These are phyloP conservation scores for Petrophora chlorosata DNA, from an alignment of 2,888 invertebrate species.

Conservation along the genomic window DNA sequence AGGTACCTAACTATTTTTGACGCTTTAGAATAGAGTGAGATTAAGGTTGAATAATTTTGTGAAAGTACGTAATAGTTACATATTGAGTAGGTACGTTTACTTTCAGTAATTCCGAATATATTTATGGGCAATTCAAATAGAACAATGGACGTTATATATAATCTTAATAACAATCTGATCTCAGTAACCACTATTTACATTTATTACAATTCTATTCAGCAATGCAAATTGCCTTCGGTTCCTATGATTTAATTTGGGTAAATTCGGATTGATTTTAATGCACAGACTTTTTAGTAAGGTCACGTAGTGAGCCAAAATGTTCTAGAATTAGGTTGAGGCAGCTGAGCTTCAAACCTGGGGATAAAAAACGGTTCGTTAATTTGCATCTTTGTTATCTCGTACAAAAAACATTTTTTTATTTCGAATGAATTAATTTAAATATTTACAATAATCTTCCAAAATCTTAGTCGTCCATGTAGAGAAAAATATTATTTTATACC, in stretches of 20 bases:
- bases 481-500: no score
- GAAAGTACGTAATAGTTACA: background rate
- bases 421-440: no score
- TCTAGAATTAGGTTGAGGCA: constrained; percentile 1
- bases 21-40: constrained; percentile 4
- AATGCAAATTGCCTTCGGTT: constrained; percentile 60
- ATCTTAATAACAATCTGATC: constrained; percentile 6
- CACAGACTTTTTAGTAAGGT: constrained; percentile 41
- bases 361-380: no score
- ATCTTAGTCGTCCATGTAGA: no score
- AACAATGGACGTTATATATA: constrained; percentile 2
- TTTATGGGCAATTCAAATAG: background rate
- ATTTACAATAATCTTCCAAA: no score
- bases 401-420: no score
- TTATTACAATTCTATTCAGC: constrained; percentile 41
- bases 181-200: constrained; percentile 12
- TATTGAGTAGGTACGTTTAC: background rate
- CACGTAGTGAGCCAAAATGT: constrained; percentile 15
- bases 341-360: no score
- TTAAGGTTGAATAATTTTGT: constrained; percentile 6
- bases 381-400: no score
- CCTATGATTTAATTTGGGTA: constrained; percentile 31
- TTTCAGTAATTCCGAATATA: background rate
- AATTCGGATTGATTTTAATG: constrained; percentile 52
- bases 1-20: constrained; percentile 29